Percentiles rank a stretch among this genome's conserved stretches.
phyloP scores from a whole-genome alignment of 2,113 vertebrate species.

The Eonycteris spelaea region DNA sequence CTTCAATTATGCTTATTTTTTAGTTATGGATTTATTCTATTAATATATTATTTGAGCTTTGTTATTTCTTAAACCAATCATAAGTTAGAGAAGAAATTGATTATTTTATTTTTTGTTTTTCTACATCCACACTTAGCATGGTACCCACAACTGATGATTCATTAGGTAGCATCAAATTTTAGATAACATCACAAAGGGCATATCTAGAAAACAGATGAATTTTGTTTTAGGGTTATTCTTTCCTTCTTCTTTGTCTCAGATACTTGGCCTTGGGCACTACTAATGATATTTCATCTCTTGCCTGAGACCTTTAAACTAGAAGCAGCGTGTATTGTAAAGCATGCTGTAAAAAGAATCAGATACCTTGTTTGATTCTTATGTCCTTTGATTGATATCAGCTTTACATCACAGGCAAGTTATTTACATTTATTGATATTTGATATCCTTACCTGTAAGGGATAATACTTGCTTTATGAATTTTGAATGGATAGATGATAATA shows the following conservation, averaged over 20 bases:
- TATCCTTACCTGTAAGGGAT: background rate
- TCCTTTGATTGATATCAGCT: background rate
- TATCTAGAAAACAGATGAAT: background rate
- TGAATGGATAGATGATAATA: background rate
- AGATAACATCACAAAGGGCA: background rate
- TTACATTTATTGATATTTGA: background rate
- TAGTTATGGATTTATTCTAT: background rate
- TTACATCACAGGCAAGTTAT: background rate
- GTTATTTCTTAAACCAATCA: background rate
- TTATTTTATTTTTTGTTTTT: background rate
- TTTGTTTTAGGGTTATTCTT: background rate
- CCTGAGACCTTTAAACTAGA: background rate
- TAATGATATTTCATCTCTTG: background rate
- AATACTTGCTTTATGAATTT: background rate
- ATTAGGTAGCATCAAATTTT: background rate
- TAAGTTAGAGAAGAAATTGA: background rate
- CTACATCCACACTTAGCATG: background rate
- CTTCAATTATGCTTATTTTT: background rate
- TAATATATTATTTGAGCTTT: background rate
- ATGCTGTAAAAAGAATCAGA: background rate
- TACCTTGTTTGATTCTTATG: background rate
- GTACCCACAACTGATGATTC: background rate
- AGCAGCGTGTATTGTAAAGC: background rate
- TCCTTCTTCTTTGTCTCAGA: background rate
- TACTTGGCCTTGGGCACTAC: background rate